These are phyloP conservation scores for Notodonta dromedarius DNA, from an alignment of 2,888 invertebrate genomes.

Conservation along the genomic window DNA sequence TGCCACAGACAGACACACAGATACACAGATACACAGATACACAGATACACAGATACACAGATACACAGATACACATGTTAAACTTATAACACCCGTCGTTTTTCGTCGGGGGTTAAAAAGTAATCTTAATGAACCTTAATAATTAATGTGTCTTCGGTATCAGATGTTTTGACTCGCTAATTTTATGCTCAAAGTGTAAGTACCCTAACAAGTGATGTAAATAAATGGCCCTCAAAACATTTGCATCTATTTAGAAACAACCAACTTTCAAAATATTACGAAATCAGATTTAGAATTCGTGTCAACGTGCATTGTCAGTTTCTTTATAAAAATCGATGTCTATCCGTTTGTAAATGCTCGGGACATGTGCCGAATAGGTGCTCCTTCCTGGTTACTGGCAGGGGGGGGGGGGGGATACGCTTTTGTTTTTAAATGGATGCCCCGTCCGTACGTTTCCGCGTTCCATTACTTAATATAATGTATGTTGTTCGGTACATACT, in stretches of 20 bases:
- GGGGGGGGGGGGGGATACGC: neutral
- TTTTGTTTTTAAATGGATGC: slow-evolving; percentile 7
- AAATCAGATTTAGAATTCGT: neutral
- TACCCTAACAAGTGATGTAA: neutral
- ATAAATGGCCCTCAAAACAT: neutral
- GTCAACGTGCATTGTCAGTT: neutral
- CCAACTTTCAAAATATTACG: neutral
- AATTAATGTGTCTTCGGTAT: too few species aligned
- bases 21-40: too few species aligned
- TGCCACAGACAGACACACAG: too few species aligned
- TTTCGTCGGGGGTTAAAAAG: too few species aligned
- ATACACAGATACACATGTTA: too few species aligned
- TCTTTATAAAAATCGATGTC: slow-evolving; percentile 1
- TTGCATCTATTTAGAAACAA: neutral
- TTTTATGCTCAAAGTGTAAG: too few species aligned
- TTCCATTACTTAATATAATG: neutral
- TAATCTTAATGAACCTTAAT: too few species aligned
- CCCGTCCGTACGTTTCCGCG: neutral
- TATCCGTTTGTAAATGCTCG: slow-evolving; percentile 1
- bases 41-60: too few species aligned
- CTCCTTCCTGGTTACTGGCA: neutral
- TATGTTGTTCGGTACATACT: neutral
- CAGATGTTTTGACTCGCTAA: too few species aligned
- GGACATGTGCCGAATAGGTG: slow-evolving; percentile 1
- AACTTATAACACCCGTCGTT: too few species aligned